Evolutionary conservation across 2,888 invertebrate genomes (phyloP), one percentile per base, ranked within the genome.

Genomic region (Heteropelma amictum): DNA sequence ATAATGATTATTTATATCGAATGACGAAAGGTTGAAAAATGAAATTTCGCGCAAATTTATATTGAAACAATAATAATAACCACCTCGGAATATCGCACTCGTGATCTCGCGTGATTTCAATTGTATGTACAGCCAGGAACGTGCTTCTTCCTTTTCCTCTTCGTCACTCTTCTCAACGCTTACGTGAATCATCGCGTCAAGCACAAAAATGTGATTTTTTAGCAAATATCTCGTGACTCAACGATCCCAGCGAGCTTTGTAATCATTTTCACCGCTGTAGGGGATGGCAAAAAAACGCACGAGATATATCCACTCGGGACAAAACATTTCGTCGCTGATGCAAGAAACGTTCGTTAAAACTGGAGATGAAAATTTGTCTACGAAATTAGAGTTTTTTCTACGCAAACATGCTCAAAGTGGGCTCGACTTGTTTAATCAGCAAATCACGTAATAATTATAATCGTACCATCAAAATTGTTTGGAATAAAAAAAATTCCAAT

Each of bases 151-250:
- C n/a, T 42, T 7, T n/a, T n/a, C n/a, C n/a, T n/a, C n/a, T n/a
- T n/a, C n/a, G n/a, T n/a, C n/a, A n/a, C 35, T 49, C 8, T 10
- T 19, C 10, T 1, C 28, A 45, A 47, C 38, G n/a, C 8, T 30
- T 45, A 23, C 56, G 70, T 75, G 72, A 76, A 70, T 76, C 72
- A 77, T 30, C 35, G 30, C 30, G 56, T 64, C 67, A 71, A 64
- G 56, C 51, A 67, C 51, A 54, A 65, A 56, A 69, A 63, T 56
- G 61, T 42, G 38, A 64, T 64, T 49, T 26, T 17, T n/a, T 60
- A 53, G 17, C 47, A 26, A 72, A 64, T 77, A 35, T 76, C 61
- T 63, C 51, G 51, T 64, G 73, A 53, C 45, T 56, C 26, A 51
- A 54, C 21, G n/a, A 56, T 38, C 51, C 7, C 21, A 26, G 45